These are phyloP conservation scores for Watersipora subatra DNA, from an alignment of 1,140 invertebrate genomes.

Conservation along the genomic window DNA sequence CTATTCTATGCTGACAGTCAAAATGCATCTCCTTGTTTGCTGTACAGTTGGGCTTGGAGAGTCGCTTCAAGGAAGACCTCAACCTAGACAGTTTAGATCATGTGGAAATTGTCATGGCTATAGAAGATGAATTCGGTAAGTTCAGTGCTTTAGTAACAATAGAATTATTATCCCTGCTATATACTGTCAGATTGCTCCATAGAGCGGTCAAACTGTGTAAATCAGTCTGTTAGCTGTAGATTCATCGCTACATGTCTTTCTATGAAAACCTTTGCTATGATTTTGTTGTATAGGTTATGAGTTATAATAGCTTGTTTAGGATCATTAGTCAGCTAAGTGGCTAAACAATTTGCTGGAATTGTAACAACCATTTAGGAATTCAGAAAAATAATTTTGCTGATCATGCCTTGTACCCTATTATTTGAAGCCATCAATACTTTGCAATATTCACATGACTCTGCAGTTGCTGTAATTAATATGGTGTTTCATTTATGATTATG, in stretches of 20 bases:
- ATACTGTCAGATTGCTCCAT: neutral
- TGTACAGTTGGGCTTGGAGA: slow-evolving; percentile 68
- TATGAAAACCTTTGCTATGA: slow-evolving; percentile 2
- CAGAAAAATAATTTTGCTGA: too few species aligned
- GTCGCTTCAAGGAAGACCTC: slow-evolving; percentile 92
- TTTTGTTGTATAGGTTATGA: neutral
- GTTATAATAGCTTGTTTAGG: neutral
- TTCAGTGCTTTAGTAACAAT: slow-evolving; percentile 3
- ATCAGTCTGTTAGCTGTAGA: too few species aligned
- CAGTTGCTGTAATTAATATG: too few species aligned
- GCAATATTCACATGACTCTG: too few species aligned
- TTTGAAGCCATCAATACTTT: too few species aligned
- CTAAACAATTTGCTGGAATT: too few species aligned
- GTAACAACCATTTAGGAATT: too few species aligned
- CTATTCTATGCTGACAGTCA: too few species aligned
- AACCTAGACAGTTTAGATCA: slow-evolving; percentile 95
- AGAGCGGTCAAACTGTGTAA: neutral
- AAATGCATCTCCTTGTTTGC: too few species aligned
- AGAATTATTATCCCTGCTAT: neutral
- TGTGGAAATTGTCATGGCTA: slow-evolving; percentile 97
- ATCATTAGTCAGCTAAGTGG: too few species aligned
- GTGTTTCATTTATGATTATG: too few species aligned
- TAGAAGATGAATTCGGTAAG: slow-evolving; percentile 94
- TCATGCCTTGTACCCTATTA: too few species aligned
- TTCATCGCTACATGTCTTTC: neutral